Evolutionary conservation across 2,888 invertebrate genomes (phyloP).

Genomic region (Gandaritis pyraliata): DNA sequence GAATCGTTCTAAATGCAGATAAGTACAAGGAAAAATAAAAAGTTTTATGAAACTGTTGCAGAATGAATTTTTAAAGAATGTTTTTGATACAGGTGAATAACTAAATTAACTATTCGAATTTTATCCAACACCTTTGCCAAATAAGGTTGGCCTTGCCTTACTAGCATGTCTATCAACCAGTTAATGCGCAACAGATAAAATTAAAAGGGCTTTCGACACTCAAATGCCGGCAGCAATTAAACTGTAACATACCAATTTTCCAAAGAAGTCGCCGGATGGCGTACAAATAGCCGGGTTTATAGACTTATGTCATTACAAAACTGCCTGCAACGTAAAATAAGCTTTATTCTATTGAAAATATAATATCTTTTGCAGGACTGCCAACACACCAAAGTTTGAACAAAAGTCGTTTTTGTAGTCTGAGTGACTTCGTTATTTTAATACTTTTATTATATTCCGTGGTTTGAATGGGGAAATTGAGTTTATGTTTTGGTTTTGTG

Average conservation of each 20-base stretch:
- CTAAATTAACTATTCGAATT: background rate
- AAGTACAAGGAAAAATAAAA: no score
- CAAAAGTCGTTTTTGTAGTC: background rate
- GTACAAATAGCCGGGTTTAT: slow-evolving; percentile 12
- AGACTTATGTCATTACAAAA: slow-evolving; percentile 1
- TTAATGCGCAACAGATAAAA: slow-evolving; percentile 24
- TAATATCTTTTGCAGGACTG: no score
- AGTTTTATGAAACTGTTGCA: no score
- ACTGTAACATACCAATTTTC: slow-evolving; percentile 39
- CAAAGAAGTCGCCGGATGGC: slow-evolving; percentile 33
- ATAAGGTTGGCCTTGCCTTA: background rate
- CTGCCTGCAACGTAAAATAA: slow-evolving; percentile 3
- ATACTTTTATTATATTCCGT: slow-evolving; percentile 5
- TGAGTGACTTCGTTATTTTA: background rate
- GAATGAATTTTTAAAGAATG: no score
- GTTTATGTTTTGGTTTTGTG: slow-evolving; percentile 60
- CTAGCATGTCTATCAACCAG: slow-evolving; percentile 7
- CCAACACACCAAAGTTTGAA: background rate
- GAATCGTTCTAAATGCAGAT: no score
- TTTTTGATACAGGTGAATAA: no score
- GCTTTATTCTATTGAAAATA: background rate
- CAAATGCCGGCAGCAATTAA: slow-evolving; percentile 26
- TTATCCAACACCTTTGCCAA: slow-evolving; percentile 1
- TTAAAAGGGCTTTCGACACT: slow-evolving; percentile 34
- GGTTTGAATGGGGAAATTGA: slow-evolving; percentile 58